These are phyloP conservation scores for Eilema caniola DNA, from an alignment of 2,888 invertebrate species.

Conservation along the genomic window DNA sequence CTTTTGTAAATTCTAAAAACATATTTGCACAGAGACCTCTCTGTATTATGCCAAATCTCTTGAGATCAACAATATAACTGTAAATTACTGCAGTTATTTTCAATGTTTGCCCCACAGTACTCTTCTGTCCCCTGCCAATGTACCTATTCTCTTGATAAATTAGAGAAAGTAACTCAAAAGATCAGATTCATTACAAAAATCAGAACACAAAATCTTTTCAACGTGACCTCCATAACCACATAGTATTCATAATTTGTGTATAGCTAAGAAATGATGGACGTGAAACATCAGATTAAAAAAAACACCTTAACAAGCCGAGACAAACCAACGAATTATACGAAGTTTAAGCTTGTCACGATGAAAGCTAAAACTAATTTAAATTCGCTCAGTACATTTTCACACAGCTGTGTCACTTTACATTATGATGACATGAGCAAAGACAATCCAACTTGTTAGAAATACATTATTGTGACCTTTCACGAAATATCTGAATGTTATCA, in stretches of 20 bases:
- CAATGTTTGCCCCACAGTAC: background rate
- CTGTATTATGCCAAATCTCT: no score
- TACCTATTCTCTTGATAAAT: background rate
- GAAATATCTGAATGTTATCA: background rate
- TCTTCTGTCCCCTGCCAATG: background rate
- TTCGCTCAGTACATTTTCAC: background rate
- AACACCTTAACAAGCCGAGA: background rate
- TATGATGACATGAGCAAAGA: background rate
- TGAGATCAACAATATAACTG: background rate
- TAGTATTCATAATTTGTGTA: background rate
- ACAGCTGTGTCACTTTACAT: background rate
- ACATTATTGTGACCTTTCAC: conserved; percentile 2
- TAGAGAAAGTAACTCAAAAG: conserved; percentile 11
- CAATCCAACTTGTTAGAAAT: background rate
- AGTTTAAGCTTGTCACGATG: background rate
- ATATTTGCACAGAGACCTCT: no score
- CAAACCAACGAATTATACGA: background rate
- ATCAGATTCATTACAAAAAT: conserved; percentile 4
- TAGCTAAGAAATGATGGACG: background rate
- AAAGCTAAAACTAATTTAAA: background rate
- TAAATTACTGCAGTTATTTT: background rate
- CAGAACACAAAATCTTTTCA: conserved; percentile 4
- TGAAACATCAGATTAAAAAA: conserved; percentile 1
- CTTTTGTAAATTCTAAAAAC: background rate
- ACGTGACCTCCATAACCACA: background rate